A percentile compares a stretch with the other conserved stretches of the same genome.
Conservation (phyloP, 2,113 vertebrate genomes). For the Mustelus asterias region DNA sequence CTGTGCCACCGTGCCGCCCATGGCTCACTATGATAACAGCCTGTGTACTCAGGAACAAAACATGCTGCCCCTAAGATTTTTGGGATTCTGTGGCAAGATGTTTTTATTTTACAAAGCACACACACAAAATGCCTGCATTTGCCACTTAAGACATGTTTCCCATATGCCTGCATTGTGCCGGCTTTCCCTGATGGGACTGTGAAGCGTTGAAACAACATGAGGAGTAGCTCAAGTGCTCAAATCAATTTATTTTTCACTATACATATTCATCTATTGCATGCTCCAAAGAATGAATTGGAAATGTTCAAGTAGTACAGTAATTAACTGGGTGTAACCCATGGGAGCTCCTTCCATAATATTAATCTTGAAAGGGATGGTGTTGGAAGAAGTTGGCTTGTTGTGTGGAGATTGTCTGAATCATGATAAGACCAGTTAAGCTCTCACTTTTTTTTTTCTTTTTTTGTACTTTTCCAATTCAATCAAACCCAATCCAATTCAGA, state of each 20-base stretch:
- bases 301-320: neutral
- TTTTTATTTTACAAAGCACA: neutral
- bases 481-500: too few relatives aligned
- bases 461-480: too few relatives aligned
- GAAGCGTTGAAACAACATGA: neutral
- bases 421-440: neutral
- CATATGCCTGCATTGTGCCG: neutral
- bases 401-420: neutral
- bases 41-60: neutral
- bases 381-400: neutral
- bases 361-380: neutral
- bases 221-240: neutral
- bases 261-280: neutral
- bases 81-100: neutral
- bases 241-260: neutral
- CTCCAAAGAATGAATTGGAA: neutral
- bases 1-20: too few relatives aligned
- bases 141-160: neutral
- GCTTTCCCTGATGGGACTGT: neutral
- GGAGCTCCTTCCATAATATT: neutral
- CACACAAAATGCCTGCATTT: neutral
- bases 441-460: too few relatives aligned
- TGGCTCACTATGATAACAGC: neutral
- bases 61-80: neutral
- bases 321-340: neutral